Evolutionary conservation across 37 sponge, comb jelly and placozoan species (phyloP), one percentile per base, ranked within the genome.

Genomic region (Bolinopsis microptera): DNA sequence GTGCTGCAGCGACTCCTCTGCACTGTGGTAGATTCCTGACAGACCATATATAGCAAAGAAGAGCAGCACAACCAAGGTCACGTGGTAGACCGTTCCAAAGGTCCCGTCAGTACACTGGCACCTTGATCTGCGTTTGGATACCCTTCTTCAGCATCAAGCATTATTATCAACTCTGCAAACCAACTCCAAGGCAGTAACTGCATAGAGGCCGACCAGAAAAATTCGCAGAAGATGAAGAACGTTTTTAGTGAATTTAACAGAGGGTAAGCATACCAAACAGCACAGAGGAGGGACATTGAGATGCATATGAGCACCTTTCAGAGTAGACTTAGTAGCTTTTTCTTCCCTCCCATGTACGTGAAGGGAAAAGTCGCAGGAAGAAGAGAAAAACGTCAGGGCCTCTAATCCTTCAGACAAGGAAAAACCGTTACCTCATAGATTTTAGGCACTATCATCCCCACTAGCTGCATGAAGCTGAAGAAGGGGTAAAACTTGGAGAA

Each of bases 171-270:
- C 38, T 80, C 38, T 5, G 35, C 35, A 31, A 80, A 0, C 83
- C 83, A 23, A 80, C 36, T 22, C 31, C 18, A 5, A 80, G 3
- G 35, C 83, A 80, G 38, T 35, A 80, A 80, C 3, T 5, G 38
- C 83, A 23, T 80, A 80, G 23, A 80, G 36, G 23, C 37, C 83
- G 83, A 80, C 35, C 38, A 80, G 83, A n/a, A n/a, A 80, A 23
- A 35, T 38, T 80, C 83, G 27, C 83, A 80, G 83, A 80, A 80
- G 37, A 33, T 80, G 36, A 80, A 80, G 83, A 80, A 80, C 3
- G 5, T 36, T n/a, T 33, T 27, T 13, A 8, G 83, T 36, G 83
- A 80, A 36, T 2, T 32, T 36, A 8, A 80, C 38, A 35, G 31
- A 3, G 9, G 83, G 83, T 27, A 80, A 23, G 27, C 83, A 80